Evolutionary conservation across 2,113 vertebrate genomes (phyloP), one percentile per base, ranked within the genome.

Genomic region (Tyto alba): DNA sequence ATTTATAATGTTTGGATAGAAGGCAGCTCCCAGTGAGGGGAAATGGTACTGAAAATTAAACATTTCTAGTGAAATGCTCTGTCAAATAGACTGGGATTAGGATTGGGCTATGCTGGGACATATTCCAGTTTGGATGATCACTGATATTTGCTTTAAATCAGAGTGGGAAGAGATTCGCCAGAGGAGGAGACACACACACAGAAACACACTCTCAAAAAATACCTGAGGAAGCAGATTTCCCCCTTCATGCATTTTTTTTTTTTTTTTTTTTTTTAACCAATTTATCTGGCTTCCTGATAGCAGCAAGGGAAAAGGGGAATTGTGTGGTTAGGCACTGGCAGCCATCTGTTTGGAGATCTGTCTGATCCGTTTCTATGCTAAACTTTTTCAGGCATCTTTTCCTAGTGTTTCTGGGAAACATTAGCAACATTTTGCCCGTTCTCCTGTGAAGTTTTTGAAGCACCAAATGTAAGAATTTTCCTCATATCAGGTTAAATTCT

Each of bases 1-100:
- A 91, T 94, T 94, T 94, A 73, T 85, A 89, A 72, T 60, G 67
- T 91, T 89, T 93, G 78, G 56, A 53, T 60, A 85, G 62, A 89
- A 96, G 40, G 66, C n/a, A 95, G 47, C 26, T 84, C 72, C 50
- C 59, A 59, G 48, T 76, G 56, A 79, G 40, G 25, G 45, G 73
- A 82, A 85, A 68, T 34, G 9, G 30, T 62, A 21, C 45, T n/a
- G 87, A 88, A 89, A 91, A 91, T 88, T 88, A 93, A 95, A 93
- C 30, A 89, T 45, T 89, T 85, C 23, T 34, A 79, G 30, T 6
- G 2, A 94, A 95, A 85, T 34, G 8, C 71, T 89, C 53, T 77
- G 57, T 79, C 68, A 74, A 12, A 60, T 36, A 88, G 56, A 11
- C 16, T 85, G 48, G 45, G 74, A 89, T 96, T 91, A 85, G 15